Conservation (phyloP, 2,113 vertebrate species). For the Neoarius graeffei region DNA sequence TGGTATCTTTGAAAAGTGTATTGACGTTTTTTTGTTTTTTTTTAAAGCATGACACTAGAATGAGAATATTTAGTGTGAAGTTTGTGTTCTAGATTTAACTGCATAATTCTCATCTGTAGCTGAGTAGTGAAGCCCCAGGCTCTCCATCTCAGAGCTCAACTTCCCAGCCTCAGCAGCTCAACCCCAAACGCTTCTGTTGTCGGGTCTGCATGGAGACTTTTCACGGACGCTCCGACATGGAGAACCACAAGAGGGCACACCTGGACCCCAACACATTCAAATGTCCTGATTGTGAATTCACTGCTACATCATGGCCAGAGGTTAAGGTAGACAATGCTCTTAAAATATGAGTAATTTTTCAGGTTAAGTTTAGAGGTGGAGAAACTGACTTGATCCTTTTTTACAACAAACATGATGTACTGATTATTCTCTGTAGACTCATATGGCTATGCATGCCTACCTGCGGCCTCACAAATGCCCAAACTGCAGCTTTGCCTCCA, state of each 20-base stretch:
- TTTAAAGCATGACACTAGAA: not conserved
- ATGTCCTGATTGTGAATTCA: slow-evolving; percentile 91
- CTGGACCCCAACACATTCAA: slow-evolving; percentile 87
- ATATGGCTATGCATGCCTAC: slow-evolving; percentile 89
- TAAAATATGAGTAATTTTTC: not conserved
- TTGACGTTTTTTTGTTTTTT: not conserved
- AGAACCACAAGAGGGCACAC: slow-evolving; percentile 97
- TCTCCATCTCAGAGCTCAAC: slow-evolving; percentile 68
- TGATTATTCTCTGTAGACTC: slow-evolving; percentile 69
- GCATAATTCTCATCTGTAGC: slow-evolving; percentile 57
- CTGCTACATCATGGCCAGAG: slow-evolving; percentile 84
- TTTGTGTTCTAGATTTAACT: not conserved
- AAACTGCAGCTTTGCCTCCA: slow-evolving; percentile 95
- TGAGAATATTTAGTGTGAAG: not conserved
- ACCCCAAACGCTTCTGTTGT: slow-evolving; percentile 91
- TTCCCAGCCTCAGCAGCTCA: slow-evolving; percentile 64
- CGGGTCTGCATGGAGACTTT: slow-evolving; percentile 93
- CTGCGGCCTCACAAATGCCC: slow-evolving; percentile 93
- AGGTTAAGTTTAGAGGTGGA: not conserved
- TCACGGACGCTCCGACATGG: slow-evolving; percentile 92
- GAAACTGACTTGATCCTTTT: not conserved
- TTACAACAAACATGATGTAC: not conserved
- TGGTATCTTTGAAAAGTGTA: not conserved
- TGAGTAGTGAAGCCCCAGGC: slow-evolving; percentile 77
- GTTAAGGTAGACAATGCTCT: slow-evolving; percentile 71